Evolutionary conservation across 2,113 vertebrate species (phyloP), one percentile per base, ranked within the genome.

Genomic region (Natator depressus): DNA sequence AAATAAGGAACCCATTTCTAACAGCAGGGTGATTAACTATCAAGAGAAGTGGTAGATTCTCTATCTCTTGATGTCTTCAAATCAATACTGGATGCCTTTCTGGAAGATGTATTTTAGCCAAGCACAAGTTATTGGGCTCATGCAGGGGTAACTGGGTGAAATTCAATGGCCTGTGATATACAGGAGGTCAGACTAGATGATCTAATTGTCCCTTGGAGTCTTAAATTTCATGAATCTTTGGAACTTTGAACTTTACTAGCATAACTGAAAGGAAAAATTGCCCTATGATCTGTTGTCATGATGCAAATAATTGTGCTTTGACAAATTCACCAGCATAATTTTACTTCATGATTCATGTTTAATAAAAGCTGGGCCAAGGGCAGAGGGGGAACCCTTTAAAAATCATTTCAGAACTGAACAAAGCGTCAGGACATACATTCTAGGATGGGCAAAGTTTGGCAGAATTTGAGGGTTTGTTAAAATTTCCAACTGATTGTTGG

Each of bases 251-350:
- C 27, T 31, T 91, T 76, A 5, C 0, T 5, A 75, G 12, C 27
- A 49, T 42, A 92, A 72, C 1, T 69, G 29, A 57, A 75, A 87
- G 85, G 53, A 50, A 49, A 12, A 38, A 55, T 82, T 27, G 10
- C 31, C 5, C 69, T 79, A 42, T 10, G 78, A 87, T 92, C 89
- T 92, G 95, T 96, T 97, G 53, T 95, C 96, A 96, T 72, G n/a
- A 38, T 96, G 94, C 94, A 96, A 97, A 96, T 96, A 82, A 91
- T 90, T 95, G 84, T 95, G 84, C 92, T 94, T 93, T 95, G 92
- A 96, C 85, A 97, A 95, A 95, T 93, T 80, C 91, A 95, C 92
- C 2, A 83, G 84, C 5, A 1, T 87, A 83, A 65, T 62, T 95
- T 90, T 3, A 42, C 72, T 81, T 35, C 57, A 4, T 79, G 27